Evolutionary conservation across 2,888 invertebrate genomes (phyloP), one percentile per base, ranked within the genome.

Genomic region (Vanessa cardui): DNA sequence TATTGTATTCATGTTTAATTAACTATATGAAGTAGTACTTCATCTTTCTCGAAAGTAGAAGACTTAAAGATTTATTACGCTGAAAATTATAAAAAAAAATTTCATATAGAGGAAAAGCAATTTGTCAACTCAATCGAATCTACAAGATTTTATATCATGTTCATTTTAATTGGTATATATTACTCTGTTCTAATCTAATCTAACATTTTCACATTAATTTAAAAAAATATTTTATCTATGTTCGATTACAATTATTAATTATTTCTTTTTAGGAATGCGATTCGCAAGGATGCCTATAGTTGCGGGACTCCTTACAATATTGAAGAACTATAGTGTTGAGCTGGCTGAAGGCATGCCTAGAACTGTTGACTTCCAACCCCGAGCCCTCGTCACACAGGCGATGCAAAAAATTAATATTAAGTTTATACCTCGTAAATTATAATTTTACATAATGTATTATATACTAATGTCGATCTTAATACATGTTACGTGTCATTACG

Each of bases 251-350:
- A 39, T 12, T 39, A 39, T 12, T 39, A 4, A 39, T n/a, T n/a
- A 12, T 12, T 12, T 1, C 4, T 2, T 39, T 70, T 16, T 77
- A 81, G 80, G 80, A 1, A 71, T 69, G 64, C 74, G 80, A 0
- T 84, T 83, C 60, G 81, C 82, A 0, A 82, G 77, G 66, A 84
- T 85, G 83, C 80, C 80, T 58, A 78, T 81, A 67, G 15, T 80
- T 7, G 71, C 83, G 2, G 84, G 79, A 0, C 69, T 86, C 4
- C 64, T 82, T 6, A 81, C 83, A 0, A 20, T 84, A 0, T 70
- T 85, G 62, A 83, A 80, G 76, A 79, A 78, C 52, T 84, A 80
- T 70, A 61, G 72, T 0, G 72, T 85, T 58, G 76, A 77, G 21
- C 64, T 82, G n/a, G 79, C 80, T 0, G 74, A 71, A 0, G 79